Evolutionary conservation across 2,888 invertebrate species (phyloP).

Genomic region (Tiphia femorata): DNA sequence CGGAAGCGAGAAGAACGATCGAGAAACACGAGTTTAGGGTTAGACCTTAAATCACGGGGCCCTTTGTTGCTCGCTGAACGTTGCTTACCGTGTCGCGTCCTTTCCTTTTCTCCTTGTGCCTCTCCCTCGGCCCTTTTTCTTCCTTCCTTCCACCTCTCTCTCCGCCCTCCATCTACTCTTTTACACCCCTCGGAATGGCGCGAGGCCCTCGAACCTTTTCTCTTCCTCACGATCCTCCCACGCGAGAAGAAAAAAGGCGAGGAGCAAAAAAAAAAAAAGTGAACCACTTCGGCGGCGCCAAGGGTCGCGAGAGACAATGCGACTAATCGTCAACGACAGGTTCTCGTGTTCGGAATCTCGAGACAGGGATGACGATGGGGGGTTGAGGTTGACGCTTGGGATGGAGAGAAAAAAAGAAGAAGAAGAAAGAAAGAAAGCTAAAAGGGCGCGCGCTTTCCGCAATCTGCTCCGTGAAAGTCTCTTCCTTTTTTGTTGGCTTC

Average conservation of each 20-base stretch:
- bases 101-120: constrained; percentile 1
- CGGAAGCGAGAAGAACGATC: constrained; percentile 14
- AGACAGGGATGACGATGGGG: too few species aligned
- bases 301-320: constrained; percentile 43
- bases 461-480: too few species aligned
- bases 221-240: too few species aligned
- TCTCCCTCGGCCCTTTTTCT: not conserved
- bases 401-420: too few species aligned
- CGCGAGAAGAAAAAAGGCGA: too few species aligned
- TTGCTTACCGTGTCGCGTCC: constrained; percentile 10
- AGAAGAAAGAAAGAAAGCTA: too few species aligned
- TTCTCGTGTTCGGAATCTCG: constrained; percentile 34
- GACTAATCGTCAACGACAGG: constrained; percentile 43
- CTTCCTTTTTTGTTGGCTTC: too few species aligned
- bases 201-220: too few species aligned
- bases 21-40: constrained; percentile 44
- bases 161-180: too few species aligned
- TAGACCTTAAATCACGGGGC: constrained; percentile 53
- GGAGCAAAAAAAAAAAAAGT: constrained; percentile 34
- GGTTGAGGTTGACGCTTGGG: too few species aligned
- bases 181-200: not conserved
- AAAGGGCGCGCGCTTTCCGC: too few species aligned
- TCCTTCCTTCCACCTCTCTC: not conserved
- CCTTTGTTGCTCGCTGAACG: constrained; percentile 33
- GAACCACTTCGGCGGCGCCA: constrained; percentile 37